Conservation (phyloP, 2,888 invertebrate species). For the Callyntrura guangdongensis region DNA sequence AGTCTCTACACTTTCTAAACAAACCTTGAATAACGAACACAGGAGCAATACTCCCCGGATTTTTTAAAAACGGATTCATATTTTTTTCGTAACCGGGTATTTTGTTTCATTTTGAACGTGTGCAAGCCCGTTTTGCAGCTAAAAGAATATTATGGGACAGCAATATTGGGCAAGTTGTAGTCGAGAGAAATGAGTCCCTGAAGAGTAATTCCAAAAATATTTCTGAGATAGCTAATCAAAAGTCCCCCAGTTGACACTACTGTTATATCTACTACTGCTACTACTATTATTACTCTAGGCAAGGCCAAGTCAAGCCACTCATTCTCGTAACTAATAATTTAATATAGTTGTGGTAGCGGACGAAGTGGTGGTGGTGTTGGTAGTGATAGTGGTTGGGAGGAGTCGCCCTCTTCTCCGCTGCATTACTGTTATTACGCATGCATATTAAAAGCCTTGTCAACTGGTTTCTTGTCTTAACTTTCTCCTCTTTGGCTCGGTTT, state of each 20-base stretch:
- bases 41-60: neutral
- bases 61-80: neutral
- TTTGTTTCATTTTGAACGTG: no score
- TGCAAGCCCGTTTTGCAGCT: neutral
- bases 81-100: neutral
- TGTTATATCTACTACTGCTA: neutral
- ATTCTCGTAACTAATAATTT: slow-evolving; percentile 46
- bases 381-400: neutral
- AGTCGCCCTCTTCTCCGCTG: neutral
- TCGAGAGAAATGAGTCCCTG: slow-evolving; percentile 81
- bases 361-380: neutral
- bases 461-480: neutral
- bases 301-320: neutral
- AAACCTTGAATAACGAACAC: no score
- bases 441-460: slow-evolving; percentile 5
- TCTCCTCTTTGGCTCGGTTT: neutral
- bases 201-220: slow-evolving; percentile 82
- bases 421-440: slow-evolving; percentile 10
- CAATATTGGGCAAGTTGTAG: neutral
- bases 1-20: no score
- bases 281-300: neutral
- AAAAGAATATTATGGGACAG: neutral
- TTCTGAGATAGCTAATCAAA: slow-evolving; percentile 84
- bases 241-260: slow-evolving; percentile 64
- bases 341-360: slow-evolving; percentile 26